Base-by-base conservation (phyloP, 2,888 invertebrate genomes). In the Cenopis cana region DNA sequence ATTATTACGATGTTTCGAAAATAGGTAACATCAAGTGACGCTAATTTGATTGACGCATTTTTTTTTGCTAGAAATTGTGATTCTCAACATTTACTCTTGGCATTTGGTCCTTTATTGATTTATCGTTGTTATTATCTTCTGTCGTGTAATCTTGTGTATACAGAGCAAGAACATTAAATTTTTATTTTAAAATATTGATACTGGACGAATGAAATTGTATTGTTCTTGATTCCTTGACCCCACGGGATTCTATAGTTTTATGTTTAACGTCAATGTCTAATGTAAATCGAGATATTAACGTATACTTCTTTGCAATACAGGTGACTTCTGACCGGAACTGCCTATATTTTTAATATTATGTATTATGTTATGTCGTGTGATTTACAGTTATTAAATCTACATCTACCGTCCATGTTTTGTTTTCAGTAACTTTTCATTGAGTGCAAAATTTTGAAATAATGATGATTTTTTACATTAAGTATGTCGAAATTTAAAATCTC, bases 281-380 rank as follows among this genome's bases (percentile, higher is more conserved):
- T 18, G 18, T 50, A 55, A 55, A 55, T 55, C 29, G 29, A 55
- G 29, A 55, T 14, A n/a, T 29, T 55, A 29, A n/a, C n/a, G 46
- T 46, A 46, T 62, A 52, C 50, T 52, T 62, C 50, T 52, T 50
- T 50, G 61, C 36, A 33, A 62, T 20, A n/a, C 0, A 38, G 8
- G 62, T 50, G 36, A 36, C 50, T 14, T 9, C n/a, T 46, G 8
- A 46, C 8, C 33, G 17, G 29, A 61, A 49, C 3, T 69, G 66
- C 61, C 66, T 69, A 57, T 68, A 56, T 49, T 59, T 29, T 59
- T 52, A 60, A 59, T 59, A 49, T 38, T 36, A 11, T 38, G 12
- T 61, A 52, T 36, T 52, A 10, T 14, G 41, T 46, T 20, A 33
- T 36, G 36, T 5, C 4, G 33, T 61, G 41, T 41, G 59, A 59